Base-by-base conservation (phyloP, 2,113 vertebrate species). In the Erythrolamprus reginae region DNA sequence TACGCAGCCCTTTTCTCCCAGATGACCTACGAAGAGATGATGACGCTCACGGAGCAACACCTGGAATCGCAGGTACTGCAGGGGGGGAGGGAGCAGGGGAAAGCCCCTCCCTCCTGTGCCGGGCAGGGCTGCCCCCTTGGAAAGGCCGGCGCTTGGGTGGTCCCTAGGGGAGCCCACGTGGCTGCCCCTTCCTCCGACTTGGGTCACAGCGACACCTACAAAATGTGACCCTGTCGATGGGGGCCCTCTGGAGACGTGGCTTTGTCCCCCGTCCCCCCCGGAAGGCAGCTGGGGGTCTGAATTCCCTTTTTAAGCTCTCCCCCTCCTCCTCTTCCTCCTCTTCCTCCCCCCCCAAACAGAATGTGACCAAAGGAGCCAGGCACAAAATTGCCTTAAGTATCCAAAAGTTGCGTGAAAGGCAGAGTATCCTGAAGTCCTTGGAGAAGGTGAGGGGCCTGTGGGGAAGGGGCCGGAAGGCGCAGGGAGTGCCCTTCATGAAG, bases 21-120 rank as follows among this genome's bases (percentile, higher is more conserved):
- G 96, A 98, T 99, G 98, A 98, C 97, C 89, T 99, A 99, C 0
- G 98, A 99, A 86, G 98, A 99, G 95, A 99, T 99, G 98, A 99
- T 99, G 98, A 98, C 98, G 15, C 97, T 99, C 90, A 98, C 98
- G 4, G 98, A 99, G 94, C 98, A 98, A 61, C 98, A 98, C 94
- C 96, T 99, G 89, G 98, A 99, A 95, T 98, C 98, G 0, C 98
- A 99, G 98, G 98, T 99, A 56, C 23, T 26, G 15, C 7, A 7
- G 28, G 26, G 19, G 10, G 1, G 58, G 26, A 4, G 1, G 58
- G 26, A 2, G n/a, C 26, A 33, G 13, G 61, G 61, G 13, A 12
- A 15, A 58, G 56, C 9, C 24, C 24, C 56, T 58, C 10, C 58
- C 58, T n/a, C 10, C 56, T 28, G 24, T 10, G 56, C 56, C 3